A percentile compares a stretch with the other conserved stretches of the same genome.
These are phyloP conservation scores for Reinhardtius hippoglossoides DNA, from an alignment of 2,113 vertebrate species.

Conservation along the genomic window DNA sequence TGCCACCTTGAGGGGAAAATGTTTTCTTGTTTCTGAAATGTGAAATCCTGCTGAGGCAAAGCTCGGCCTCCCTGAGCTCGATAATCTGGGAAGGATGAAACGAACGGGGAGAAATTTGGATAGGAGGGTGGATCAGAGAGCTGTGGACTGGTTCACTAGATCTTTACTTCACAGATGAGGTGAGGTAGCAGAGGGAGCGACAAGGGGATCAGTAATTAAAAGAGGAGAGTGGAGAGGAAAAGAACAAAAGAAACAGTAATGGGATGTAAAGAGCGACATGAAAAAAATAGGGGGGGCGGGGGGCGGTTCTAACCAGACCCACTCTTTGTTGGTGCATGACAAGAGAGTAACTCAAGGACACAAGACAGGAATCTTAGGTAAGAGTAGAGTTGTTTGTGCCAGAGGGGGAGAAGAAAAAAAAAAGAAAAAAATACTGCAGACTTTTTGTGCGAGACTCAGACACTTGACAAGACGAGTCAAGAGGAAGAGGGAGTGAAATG, in stretches of 20 bases:
- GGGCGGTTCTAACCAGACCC: not conserved
- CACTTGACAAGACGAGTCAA: conserved; percentile 42
- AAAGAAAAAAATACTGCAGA: not conserved
- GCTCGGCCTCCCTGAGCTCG: not conserved
- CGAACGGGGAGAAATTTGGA: conserved; percentile 19
- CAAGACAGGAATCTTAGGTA: conserved; percentile 40
- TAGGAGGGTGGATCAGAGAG: not conserved
- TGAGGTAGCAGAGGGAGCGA: not conserved
- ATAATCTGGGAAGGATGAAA: conserved; percentile 7
- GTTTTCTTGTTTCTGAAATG: conserved; percentile 3
- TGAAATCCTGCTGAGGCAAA: conserved; percentile 14
- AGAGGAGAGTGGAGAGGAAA: not conserved
- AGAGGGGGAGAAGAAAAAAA: not conserved
- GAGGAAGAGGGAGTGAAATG: conserved; percentile 32
- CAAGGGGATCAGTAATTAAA: conserved; percentile 5
- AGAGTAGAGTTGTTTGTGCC: conserved; percentile 35
- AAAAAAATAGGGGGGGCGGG: not conserved
- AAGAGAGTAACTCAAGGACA: conserved; percentile 32
- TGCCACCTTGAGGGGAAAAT: conserved; percentile 78
- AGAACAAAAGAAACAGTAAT: conserved; percentile 10
- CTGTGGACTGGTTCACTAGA: conserved; percentile 1
- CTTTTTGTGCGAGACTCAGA: conserved; percentile 29
- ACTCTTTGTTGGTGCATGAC: conserved; percentile 10
- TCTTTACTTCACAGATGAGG: conserved; percentile 4
- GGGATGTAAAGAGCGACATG: conserved; percentile 27